Percentiles rank a stretch among this genome's conserved stretches.
Conservation (phyloP, 2,113 vertebrate genomes). For the Marmota flaviventris region DNA sequence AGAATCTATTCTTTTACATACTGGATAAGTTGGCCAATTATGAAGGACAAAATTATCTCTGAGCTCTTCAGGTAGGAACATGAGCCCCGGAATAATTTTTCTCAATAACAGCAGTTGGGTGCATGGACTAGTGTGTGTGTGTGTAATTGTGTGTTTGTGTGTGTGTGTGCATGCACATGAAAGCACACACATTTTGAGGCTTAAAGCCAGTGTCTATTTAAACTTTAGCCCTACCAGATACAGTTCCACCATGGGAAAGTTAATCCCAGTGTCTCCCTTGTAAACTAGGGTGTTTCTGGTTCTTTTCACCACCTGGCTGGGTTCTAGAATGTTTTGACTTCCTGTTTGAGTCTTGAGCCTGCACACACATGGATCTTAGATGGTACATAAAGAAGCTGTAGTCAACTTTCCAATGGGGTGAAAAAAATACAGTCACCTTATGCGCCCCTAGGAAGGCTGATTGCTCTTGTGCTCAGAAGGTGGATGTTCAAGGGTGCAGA, state of each 20-base stretch:
- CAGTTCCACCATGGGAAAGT: neutral
- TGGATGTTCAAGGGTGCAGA: neutral
- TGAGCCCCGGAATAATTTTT: constrained; percentile 11
- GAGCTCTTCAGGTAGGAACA: constrained; percentile 51
- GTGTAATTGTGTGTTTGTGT: too few species aligned
- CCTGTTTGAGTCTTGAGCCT: constrained; percentile 60
- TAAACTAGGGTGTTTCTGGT: constrained; percentile 9
- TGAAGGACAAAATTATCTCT: neutral
- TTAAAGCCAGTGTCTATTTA: neutral
- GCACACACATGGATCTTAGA: constrained; percentile 45
- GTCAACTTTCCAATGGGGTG: constrained; percentile 49
- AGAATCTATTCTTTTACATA: neutral
- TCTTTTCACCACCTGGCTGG: constrained; percentile 35
- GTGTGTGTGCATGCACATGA: neutral
- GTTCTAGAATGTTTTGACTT: constrained; percentile 67
- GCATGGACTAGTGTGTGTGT: neutral
- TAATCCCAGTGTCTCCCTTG: constrained; percentile 34
- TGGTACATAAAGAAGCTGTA: constrained; percentile 61
- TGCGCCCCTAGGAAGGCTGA: neutral
- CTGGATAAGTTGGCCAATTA: neutral
- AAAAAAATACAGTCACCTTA: constrained; percentile 17
- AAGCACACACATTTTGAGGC: neutral
- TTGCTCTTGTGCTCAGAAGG: constrained; percentile 30
- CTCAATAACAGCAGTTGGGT: neutral
- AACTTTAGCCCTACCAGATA: neutral